Base-by-base conservation (phyloP, 2,888 invertebrate genomes). In the Ormyrus labotus region DNA sequence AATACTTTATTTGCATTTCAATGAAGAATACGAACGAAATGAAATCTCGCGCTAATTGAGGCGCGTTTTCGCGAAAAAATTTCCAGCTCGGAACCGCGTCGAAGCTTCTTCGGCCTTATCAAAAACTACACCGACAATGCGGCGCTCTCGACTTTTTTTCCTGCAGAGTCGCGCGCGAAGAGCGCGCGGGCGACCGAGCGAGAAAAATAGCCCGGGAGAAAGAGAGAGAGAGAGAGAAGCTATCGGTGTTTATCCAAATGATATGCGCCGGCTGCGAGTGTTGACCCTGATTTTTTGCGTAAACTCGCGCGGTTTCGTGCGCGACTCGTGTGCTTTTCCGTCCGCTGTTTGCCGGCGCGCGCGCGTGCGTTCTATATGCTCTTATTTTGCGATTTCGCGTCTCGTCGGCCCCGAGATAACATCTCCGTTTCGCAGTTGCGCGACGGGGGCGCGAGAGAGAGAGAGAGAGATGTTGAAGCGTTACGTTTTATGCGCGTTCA, bases 231-330 rank as follows among this genome's bases (percentile, higher is more conserved):
- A 11, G 55, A 55, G 64, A 61, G 58, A 50, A 76, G 64, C 83
- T 86, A 85, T 86, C 84, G 76, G 77, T 84, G 83, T 86, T 87
- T 86, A 85, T 86, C 85, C 85, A 84, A 85, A 85, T 80, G 85
- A 85, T 84, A 85, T 84, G 84, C 84, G 82, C 74, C 19, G 19
- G 79, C 79, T 53, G 61, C 83, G 86, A 86, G 81, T 86, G 84
- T 87, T 86, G 85, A 87, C 84, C 86, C 85, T 86, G 84, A 82
- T 81, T 87, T 75, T 80, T 80, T 86, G 84, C 83, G 84, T 83
- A 86, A 86, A 85, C 80, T 81, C 78, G 58, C 78, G 83, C 65
- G 19, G 19, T 19, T 19, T 19, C 19, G 19, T 19, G 19, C 19
- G 19, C 19, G 77, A 68, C 58, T 70, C 51, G 7, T 53, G 11